These are phyloP conservation scores for Ectobius pallidus DNA, from an alignment of 2,888 invertebrate genomes.

Conservation along the genomic window DNA sequence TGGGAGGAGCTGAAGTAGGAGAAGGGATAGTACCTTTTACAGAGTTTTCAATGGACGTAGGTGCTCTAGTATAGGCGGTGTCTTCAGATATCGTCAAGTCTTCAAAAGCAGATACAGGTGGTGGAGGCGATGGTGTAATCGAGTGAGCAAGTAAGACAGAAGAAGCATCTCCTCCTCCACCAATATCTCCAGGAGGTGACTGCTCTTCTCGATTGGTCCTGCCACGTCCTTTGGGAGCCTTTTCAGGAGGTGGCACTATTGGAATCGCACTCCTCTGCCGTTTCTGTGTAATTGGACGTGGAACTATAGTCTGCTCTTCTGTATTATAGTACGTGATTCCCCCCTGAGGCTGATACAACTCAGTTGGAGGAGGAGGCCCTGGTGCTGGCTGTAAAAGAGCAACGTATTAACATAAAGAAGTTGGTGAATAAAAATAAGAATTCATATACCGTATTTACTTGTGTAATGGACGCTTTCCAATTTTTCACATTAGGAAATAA, in stretches of 20 bases:
- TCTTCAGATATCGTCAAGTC: no score
- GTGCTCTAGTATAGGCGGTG: not conserved
- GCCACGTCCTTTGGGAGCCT: conserved; percentile 33
- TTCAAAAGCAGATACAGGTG: not conserved
- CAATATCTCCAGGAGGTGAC: not conserved
- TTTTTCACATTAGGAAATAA: no score
- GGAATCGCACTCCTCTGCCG: conserved; percentile 50
- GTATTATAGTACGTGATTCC: conserved; percentile 50
- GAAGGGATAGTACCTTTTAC: no score
- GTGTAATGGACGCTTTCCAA: no score
- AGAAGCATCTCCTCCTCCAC: not conserved
- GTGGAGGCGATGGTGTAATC: not conserved
- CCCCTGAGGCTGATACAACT: conserved; percentile 47
- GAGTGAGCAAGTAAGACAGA: not conserved
- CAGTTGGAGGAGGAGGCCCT: conserved; percentile 37
- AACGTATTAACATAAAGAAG: not conserved
- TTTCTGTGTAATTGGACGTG: conserved; percentile 46
- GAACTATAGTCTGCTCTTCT: conserved; percentile 45
- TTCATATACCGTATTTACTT: not conserved
- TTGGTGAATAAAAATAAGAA: conserved; percentile 1
- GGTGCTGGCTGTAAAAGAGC: conserved; percentile 18
- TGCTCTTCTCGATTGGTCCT: conserved; percentile 1
- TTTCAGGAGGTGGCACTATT: conserved; percentile 49
- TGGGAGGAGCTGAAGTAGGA: no score
- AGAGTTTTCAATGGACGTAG: no score